Evolutionary conservation across 2,888 invertebrate genomes (phyloP), one percentile per base, ranked within the genome.

Genomic region (Liodrosophila aerea): DNA sequence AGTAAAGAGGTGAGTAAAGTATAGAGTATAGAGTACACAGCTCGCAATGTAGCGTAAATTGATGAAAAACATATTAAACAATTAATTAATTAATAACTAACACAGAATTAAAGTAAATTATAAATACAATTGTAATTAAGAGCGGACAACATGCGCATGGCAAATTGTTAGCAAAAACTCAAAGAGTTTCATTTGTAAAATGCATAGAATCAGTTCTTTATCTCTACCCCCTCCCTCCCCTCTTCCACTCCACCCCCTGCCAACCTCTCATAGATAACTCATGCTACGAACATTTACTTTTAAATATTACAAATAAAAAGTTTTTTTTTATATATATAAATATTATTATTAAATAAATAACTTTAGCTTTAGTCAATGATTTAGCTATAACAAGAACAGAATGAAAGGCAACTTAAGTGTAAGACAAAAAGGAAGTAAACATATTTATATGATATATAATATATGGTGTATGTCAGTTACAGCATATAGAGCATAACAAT

Each of bases 171-270:
- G 54, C 45, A 49, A 36, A 56, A 82, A 70, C 80, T 80, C 80
- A 65, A 85, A 85, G 85, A 87, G 87, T 88, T 88, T 86, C 83
- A 88, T 73, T 75, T 86, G 77, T 76, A 75, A 86, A 87, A 83
- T 85, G 86, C 82, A 81, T 75, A 63, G 5, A 54, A 63, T 45
- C 45, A 18, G 34, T 76, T 31, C 33, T 47, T 73, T 59, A 22
- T 4, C 22, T 22, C 22, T 22, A 4, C 22, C 22, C 22, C 5
- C 22, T 22, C 22, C 22, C 22, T 22, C 5, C 2, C 22, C 22
- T 5, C 22, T 51, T 29, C 22, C n/a, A n/a, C n/a, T n/a, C n/a
- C n/a, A n/a, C n/a, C n/a, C n/a, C n/a, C n/a, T n/a, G n/a, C n/a
- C n/a, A n/a, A n/a, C n/a, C 8, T 22, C 43, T 60, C 33, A 51